Evolutionary conservation across 2,797 vertebrate species (phyloP), one percentile per base, ranked within the genome.

Genomic region (Pagetopsis macropterus): DNA sequence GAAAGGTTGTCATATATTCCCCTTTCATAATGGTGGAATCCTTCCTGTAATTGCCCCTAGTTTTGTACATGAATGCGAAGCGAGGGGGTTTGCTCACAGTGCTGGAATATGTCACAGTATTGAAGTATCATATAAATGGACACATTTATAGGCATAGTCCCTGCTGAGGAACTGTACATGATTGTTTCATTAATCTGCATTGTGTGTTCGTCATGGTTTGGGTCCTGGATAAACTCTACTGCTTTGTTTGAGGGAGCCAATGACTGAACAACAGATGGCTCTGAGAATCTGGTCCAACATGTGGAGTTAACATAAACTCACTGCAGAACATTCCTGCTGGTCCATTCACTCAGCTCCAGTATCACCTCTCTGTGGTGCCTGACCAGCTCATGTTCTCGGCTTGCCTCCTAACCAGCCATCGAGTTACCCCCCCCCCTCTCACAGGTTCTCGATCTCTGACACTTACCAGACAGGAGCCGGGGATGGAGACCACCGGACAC

Each of bases 401-500:
- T 77, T 43, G 71, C 75, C 80, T 83, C 79, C 75, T 78, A 65
- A 76, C 66, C 72, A 57, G 68, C 69, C 82, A 66, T 69, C 7
- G 19, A 65, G 58, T 74, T 72, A 69, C 79, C 63, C 11, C n/a
- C 21, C 21, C 59, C 59, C 33, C 51, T n/a, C 51, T 63, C 69
- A 11, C 56, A 67, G 69, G 78, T 71, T 80, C 70, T 82, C 31
- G 54, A 85, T 85, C 86, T 76, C 81, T 84, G 78, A 87, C 85
- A 83, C 82, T 76, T 75, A 85, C 58, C 65, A 88, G 86, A 86
- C 84, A 84, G 82, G 84, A 89, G 81, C 76, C 81, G 78, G 77
- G 81, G 81, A 85, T 72, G 64, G 81, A 81, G 88, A 81, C 87
- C 72, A 60, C 84, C 55, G 85, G 87, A 91, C 91, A 88, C 79